Percentiles rank a stretch among this genome's conserved stretches.
These are phyloP conservation scores for Melanerpes aurifrons DNA, from an alignment of 2,113 vertebrate genomes.

Conservation along the genomic window DNA sequence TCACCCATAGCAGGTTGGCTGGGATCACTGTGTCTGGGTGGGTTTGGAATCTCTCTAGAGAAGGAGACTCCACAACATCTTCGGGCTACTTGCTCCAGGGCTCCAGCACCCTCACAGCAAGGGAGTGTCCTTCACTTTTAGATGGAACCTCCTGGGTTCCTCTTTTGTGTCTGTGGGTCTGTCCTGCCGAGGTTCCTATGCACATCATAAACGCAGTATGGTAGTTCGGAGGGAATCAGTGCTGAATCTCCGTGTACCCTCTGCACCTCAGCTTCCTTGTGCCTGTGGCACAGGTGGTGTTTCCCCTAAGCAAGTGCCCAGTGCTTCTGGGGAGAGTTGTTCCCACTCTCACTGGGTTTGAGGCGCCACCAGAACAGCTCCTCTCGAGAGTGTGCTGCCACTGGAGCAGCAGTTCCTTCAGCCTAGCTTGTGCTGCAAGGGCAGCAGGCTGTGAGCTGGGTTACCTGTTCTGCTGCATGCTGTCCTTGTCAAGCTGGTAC, in stretches of 20 bases:
- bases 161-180: neutral
- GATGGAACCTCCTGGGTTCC: neutral
- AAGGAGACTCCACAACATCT: neutral
- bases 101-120: neutral
- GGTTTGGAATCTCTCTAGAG: neutral
- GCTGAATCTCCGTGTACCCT: neutral
- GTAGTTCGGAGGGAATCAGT: neutral
- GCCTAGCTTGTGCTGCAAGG: neutral
- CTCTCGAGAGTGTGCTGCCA: rapidly evolving
- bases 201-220: rapidly evolving
- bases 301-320: rapidly evolving
- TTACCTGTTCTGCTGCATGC: neutral
- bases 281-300: rapidly evolving
- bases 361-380: neutral
- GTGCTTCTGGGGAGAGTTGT: neutral
- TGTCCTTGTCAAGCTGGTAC: neutral
- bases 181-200: neutral
- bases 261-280: neutral
- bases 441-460: neutral
- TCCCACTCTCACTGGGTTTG: rapidly evolving
- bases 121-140: neutral
- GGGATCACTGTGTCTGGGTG: neutral
- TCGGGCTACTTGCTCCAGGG: neutral
- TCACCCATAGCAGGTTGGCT: neutral
- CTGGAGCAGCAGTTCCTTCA: rapidly evolving